Evolutionary conservation across 1,140 invertebrate genomes (phyloP), one percentile per base, ranked within the genome.

Genomic region (Zaprionus taronus): DNA sequence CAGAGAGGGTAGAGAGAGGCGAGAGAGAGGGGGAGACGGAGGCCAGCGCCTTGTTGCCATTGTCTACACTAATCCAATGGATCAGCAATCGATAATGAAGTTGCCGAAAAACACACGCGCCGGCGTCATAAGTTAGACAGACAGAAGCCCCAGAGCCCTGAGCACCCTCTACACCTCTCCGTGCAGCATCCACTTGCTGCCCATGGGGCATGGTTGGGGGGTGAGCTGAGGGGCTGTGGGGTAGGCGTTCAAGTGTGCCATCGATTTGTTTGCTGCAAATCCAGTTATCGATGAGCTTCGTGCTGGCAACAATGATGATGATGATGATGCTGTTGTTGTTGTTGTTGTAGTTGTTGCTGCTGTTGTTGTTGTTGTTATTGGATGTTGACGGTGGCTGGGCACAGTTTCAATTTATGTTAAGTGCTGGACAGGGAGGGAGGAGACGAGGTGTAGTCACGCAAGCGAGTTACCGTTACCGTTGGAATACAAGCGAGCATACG

Each of bases 51-150:
- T 84, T 79, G 70, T 74, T 81, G 72, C 62, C 72, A 78, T 81
- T 79, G 76, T 78, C 77, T 68, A 73, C 68, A 77, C 79, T 89
- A 89, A 89, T 89, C 85, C 85, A 78, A 70, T 78, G 86, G 85
- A 89, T 89, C 85, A 89, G 85, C 75, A 85, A 85, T 85, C 85
- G 85, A 89, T 89, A 89, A 89, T 89, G 85, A 90, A 89, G 85
- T 89, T 85, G 86, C 85, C 84, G 78, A 81, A 84, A 89, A 90
- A 90, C 81, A 89, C 85, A 85, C 85, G 81, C 79, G 68, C 79
- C 79, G 79, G 85, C 77, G 79, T 90, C 84, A 90, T 89, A 89
- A 89, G 81, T 89, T 79, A 89, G 41, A 47, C 41, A 17, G 41
- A 47, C 41, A 47, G n/a, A 47, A 17, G 41, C n/a, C 6, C 60